These are phyloP conservation scores for Charina bottae DNA, from an alignment of 2,113 vertebrate genomes.

Conservation along the genomic window DNA sequence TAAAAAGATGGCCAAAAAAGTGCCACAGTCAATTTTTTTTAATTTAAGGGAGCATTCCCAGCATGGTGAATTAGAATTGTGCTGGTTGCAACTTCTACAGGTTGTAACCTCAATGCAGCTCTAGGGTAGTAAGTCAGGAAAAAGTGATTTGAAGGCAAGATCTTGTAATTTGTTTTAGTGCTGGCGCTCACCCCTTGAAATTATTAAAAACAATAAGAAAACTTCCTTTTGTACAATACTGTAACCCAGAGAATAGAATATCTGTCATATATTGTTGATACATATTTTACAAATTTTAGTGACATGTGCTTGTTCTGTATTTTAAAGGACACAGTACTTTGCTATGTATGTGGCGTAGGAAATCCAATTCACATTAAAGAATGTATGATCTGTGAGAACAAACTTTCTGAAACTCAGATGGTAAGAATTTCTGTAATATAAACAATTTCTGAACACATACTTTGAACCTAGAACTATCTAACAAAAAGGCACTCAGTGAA, in stretches of 20 bases:
- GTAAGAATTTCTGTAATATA: conserved; percentile 67
- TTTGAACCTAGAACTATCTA: neutral
- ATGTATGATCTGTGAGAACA: conserved; percentile 83
- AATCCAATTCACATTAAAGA: conserved; percentile 79
- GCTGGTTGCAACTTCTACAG: too few relatives aligned
- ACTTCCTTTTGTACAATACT: too few relatives aligned
- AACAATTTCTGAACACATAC: neutral
- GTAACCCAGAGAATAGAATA: neutral
- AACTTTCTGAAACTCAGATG: conserved; percentile 68
- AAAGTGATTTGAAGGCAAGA: too few relatives aligned
- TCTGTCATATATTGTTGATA: neutral
- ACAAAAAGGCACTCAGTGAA: neutral
- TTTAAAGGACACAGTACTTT: conserved; percentile 81
- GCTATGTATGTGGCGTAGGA: conserved; percentile 80
- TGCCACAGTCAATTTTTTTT: too few relatives aligned
- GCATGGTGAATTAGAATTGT: too few relatives aligned
- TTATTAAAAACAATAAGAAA: too few relatives aligned
- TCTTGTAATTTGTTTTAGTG: too few relatives aligned
- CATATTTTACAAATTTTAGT: conserved; percentile 10
- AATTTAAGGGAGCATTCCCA: too few relatives aligned
- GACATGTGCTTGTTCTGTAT: conserved; percentile 53
- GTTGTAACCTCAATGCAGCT: too few relatives aligned
- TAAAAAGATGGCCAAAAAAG: too few relatives aligned
- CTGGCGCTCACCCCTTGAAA: too few relatives aligned
- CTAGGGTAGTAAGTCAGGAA: too few relatives aligned